Evolutionary conservation across 2,888 invertebrate species (phyloP), one percentile per base, ranked within the genome.

Genomic region (Cremastinae sp.): DNA sequence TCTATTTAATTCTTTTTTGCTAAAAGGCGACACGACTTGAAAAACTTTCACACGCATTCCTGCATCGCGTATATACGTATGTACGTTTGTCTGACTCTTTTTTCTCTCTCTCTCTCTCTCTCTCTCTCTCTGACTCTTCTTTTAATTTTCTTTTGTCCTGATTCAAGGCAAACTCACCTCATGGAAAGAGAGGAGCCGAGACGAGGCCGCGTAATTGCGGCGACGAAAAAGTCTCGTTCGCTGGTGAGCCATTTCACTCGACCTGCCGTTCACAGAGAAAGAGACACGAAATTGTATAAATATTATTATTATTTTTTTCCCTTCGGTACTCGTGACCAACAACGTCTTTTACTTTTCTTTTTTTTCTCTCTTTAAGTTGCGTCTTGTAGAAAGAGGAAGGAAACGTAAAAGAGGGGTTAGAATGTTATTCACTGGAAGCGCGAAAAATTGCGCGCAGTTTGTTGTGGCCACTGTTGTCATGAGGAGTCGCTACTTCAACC

Each of bases 361-460:
- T 18, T 45, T 39, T 45, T 18, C 14, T 41, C 43, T 9, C 20
- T 43, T 18, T 28, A 45, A 20, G 55, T 45, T 62, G 55, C 37
- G 45, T 45, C 64, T 41, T 55, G 55, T 22, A 55, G 28, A 43
- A 39, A 56, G 37, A 2, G 41, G 16, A 28, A 10, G 55, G 43
- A 10, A 37, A 47, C 14, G 45, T 9, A 37, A 59, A 45, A 56
- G 61, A 39, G 18, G 20, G 16, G 28, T 20, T 45, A 39, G 28
- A 39, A 55, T 41, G 53, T 47, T n/a, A n/a, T n/a, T 18, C 43
- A 49, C 45, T 41, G 51, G 18, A 62, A 22, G 22, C 41, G 43
- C 35, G 62, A 74, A 64, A 64, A 58, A 74, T 69, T 56, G 69
- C 55, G 18, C 10, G 49, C 49, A 43, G 45, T 69, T 74, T 64